Conservation (phyloP, 2,797 vertebrate genomes). For the Cirrhinus mrigala region DNA sequence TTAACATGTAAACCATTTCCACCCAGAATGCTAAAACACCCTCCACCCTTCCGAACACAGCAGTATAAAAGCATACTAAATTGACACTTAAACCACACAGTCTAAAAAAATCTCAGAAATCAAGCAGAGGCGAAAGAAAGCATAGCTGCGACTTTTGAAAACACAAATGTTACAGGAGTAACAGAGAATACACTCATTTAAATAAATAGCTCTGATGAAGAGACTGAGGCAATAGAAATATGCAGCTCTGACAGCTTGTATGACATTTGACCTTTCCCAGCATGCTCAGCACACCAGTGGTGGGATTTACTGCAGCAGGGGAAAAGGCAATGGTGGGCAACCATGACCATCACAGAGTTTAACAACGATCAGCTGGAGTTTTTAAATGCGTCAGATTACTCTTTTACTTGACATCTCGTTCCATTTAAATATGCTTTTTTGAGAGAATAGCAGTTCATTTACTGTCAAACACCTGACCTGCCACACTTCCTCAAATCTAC, state of each 20-base stretch:
- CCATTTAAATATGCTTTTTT: background rate
- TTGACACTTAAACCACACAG: constrained; percentile 17
- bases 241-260: constrained; percentile 23
- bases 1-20: constrained; percentile 31
- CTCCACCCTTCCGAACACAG: constrained; percentile 13
- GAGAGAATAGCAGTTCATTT: background rate
- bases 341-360: background rate
- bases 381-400: background rate
- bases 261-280: constrained; percentile 55
- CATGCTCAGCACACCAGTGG: constrained; percentile 25
- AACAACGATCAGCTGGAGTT: background rate
- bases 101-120: constrained; percentile 36
- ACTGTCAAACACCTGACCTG: constrained; percentile 34
- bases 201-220: background rate
- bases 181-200: background rate
- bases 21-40: constrained; percentile 13
- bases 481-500: constrained; percentile 34
- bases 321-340: background rate
- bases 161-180: background rate
- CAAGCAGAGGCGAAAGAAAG: background rate
- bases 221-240: constrained; percentile 7
- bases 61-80: background rate
- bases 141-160: background rate
- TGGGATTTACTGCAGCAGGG: background rate
- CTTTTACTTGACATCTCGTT: background rate